phyloP scores from a whole-genome alignment of 2,113 vertebrate species.

The Nesogale talazaci region DNA sequence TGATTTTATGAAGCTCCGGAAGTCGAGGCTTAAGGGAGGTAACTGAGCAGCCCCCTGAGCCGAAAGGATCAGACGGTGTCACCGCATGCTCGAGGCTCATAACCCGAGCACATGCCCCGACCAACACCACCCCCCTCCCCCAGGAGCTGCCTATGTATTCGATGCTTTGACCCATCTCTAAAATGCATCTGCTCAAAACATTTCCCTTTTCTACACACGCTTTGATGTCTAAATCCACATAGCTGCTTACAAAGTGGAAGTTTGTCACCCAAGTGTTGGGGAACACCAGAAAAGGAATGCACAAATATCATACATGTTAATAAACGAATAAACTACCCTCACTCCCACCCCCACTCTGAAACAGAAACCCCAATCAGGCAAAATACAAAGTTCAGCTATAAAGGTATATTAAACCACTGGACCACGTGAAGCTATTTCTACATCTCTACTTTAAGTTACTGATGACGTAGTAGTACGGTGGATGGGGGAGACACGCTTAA shows the following conservation, averaged over 20 bases:
- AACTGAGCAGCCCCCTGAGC: constrained; percentile 73
- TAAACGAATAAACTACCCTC: not conserved
- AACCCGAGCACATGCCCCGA: not conserved
- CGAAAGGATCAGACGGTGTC: constrained; percentile 9
- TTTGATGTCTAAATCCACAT: not conserved
- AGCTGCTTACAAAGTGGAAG: not conserved
- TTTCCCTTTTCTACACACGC: constrained; percentile 17
- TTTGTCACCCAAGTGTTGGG: not conserved
- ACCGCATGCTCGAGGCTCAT: constrained; percentile 68
- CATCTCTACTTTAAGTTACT: constrained; percentile 11
- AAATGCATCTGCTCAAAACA: not conserved
- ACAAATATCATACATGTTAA: not conserved
- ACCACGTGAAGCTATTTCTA: not conserved
- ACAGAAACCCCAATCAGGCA: not conserved
- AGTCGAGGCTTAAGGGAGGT: constrained; percentile 80
- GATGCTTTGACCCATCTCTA: not conserved
- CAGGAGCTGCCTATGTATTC: not conserved
- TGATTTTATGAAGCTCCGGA: constrained; percentile 81
- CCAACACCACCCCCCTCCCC: not conserved
- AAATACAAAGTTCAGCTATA: not conserved
- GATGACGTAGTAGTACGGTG: not conserved
- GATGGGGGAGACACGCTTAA: not conserved
- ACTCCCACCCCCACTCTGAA: not conserved
- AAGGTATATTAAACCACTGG: not conserved
- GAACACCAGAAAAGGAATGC: not conserved